A percentile compares a stretch with the other conserved stretches of the same genome.
These are phyloP conservation scores for Perdix hodgsoniae DNA, from an alignment of 2,797 vertebrate species.

Conservation along the genomic window DNA sequence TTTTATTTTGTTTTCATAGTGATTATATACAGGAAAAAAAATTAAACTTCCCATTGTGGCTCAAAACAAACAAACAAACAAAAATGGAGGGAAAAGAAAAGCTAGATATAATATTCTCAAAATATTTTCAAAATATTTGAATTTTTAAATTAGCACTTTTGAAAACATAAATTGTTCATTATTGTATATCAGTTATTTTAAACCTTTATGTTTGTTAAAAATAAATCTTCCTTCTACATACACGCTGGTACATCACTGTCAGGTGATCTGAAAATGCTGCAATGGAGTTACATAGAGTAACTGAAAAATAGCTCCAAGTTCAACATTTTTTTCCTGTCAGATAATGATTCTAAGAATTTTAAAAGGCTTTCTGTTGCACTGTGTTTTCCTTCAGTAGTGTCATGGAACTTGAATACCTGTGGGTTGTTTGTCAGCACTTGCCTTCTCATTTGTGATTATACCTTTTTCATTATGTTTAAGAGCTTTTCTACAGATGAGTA, in stretches of 20 bases:
- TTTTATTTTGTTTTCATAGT: not conserved
- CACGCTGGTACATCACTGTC: rapidly evolving
- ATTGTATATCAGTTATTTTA: not conserved
- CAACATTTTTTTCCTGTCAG: not conserved
- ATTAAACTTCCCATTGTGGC: not conserved
- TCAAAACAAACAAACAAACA: not conserved
- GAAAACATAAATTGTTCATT: not conserved
- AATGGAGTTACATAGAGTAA: not conserved
- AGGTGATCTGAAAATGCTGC: not conserved
- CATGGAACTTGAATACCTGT: not conserved
- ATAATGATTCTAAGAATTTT: not conserved
- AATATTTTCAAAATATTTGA: not conserved
- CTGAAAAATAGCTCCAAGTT: not conserved
- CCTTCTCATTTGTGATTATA: constrained; percentile 23
- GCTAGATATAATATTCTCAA: not conserved
- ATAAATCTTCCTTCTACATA: not conserved
- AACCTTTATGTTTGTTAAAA: not conserved
- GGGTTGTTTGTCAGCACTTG: not conserved
- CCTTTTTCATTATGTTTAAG: constrained; percentile 51
- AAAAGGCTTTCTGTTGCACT: not conserved
- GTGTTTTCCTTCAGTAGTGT: not conserved
- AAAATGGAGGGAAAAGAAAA: not conserved
- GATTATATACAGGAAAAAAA: not conserved
- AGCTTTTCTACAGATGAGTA: constrained; percentile 55
- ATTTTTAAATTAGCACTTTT: not conserved